Conservation (phyloP, 2,888 invertebrate genomes). For the Aphodius granarius region DNA sequence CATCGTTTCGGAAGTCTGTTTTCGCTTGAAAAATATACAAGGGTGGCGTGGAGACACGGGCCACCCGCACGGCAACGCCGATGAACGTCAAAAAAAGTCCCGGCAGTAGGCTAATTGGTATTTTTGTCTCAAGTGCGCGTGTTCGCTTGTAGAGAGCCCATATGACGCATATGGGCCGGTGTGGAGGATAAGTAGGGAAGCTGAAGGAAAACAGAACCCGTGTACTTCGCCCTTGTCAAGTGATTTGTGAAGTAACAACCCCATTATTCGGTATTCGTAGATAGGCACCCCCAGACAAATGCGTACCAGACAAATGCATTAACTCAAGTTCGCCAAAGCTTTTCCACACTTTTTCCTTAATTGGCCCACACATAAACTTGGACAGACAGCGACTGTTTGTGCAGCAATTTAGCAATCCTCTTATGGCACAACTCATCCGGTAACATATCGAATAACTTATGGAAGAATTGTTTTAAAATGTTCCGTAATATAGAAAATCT, state of each 20-base stretch:
- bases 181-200: not conserved
- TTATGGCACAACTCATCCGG: too few species aligned
- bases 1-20: not conserved
- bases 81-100: not conserved
- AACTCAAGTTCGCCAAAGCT: not conserved
- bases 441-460: too few species aligned
- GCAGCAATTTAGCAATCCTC: too few species aligned
- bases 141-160: not conserved
- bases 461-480: not conserved
- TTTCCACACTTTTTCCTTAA: not conserved
- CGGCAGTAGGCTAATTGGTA: not conserved
- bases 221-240: constrained; percentile 3
- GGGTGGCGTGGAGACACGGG: not conserved
- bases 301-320: not conserved
- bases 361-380: not conserved
- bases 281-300: not conserved
- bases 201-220: constrained; percentile 9
- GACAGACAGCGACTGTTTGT: not conserved
- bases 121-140: not conserved
- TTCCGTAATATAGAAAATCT: too few species aligned
- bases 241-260: constrained; percentile 13
- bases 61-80: not conserved
- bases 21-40: not conserved
- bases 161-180: not conserved
- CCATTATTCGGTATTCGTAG: not conserved